Base-by-base conservation (phyloP, 2,797 vertebrate species). In the Leptoclinus maculatus region DNA sequence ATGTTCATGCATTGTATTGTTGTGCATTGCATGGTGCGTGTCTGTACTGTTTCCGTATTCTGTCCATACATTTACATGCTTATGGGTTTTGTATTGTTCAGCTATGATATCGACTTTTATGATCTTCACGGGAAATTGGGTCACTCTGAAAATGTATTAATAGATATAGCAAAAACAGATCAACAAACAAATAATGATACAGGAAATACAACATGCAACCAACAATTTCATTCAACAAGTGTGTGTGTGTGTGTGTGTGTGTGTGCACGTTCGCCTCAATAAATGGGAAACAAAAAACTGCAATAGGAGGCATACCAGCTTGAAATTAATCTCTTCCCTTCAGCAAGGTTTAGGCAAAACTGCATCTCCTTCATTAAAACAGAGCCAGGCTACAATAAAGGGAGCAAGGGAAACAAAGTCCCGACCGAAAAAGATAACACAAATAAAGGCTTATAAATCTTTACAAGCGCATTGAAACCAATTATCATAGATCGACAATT, bases 321-420 rank as follows among this genome's bases (percentile, higher is more conserved):
- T 71, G 59, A 67, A 70, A 83, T 66, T 74, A 73, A 85, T 76
- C 27, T 71, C 51, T 71, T 71, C 57, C 84, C 77, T 59, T 82
- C 36, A 75, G 71, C 75, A 69, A 53, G 78, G 65, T 83, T 80
- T 64, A 63, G 32, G 64, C 70, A 82, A 86, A 53, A 69, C 14
- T 60, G 14, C n/a, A 29, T 53, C 13, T 7, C 68, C 82, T 80
- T 71, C 10, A 78, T 70, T 72, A 71, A 64, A 83, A 63, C 65
- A 79, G 58, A 86, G 66, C 16, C 43, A 41, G 17, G 45, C 65
- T 41, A 27, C 39, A 76, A 71, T 43, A 76, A 66, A 77, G 12
- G 10, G 16, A 67, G 57, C 34, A 74, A 23, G 36, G 16, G n/a
- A 83, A 74, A 82, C 53, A 70, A 49, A 65, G 51, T 17, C 51